Percentiles rank a stretch among this genome's conserved stretches.
phyloP scores from a whole-genome alignment of 2,888 invertebrate genomes.

The Entomobrya multifasciata region DNA sequence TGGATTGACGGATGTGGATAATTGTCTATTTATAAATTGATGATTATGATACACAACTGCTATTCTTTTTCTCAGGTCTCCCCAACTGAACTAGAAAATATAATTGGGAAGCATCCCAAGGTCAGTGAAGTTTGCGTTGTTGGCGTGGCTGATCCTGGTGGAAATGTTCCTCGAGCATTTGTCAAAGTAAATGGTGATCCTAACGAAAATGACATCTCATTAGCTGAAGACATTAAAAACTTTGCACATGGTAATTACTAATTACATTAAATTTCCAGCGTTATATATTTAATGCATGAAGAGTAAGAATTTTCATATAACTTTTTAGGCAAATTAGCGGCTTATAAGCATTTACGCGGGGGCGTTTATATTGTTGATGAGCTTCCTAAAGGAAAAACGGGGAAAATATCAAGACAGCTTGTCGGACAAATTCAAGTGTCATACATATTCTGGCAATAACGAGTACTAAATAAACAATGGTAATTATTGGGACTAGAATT shows the following conservation, averaged over 20 bases:
- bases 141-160: constrained; percentile 75
- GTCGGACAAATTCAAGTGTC: too few relatives aligned
- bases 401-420: constrained; percentile 72
- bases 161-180: constrained; percentile 76
- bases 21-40: too few relatives aligned
- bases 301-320: too few relatives aligned
- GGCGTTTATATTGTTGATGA: constrained; percentile 68
- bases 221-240: constrained; percentile 71
- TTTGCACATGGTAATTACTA: constrained; percentile 73
- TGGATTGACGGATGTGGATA: too few relatives aligned
- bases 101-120: constrained; percentile 54
- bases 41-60: too few relatives aligned
- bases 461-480: too few relatives aligned
- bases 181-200: constrained; percentile 50
- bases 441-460: too few relatives aligned
- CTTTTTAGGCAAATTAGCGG: constrained; percentile 67
- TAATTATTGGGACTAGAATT: too few relatives aligned
- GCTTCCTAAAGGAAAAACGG: constrained; percentile 74
- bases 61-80: too few relatives aligned
- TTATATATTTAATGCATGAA: too few relatives aligned
- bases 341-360: constrained; percentile 71
- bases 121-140: constrained; percentile 74
- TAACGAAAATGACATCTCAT: not conserved
- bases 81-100: constrained; percentile 72
- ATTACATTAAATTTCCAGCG: too few relatives aligned